Percentiles rank a stretch among this genome's conserved stretches.
These are phyloP conservation scores for Melipona quadrifasciata DNA, from an alignment of 1,140 invertebrate genomes.

Conservation along the genomic window DNA sequence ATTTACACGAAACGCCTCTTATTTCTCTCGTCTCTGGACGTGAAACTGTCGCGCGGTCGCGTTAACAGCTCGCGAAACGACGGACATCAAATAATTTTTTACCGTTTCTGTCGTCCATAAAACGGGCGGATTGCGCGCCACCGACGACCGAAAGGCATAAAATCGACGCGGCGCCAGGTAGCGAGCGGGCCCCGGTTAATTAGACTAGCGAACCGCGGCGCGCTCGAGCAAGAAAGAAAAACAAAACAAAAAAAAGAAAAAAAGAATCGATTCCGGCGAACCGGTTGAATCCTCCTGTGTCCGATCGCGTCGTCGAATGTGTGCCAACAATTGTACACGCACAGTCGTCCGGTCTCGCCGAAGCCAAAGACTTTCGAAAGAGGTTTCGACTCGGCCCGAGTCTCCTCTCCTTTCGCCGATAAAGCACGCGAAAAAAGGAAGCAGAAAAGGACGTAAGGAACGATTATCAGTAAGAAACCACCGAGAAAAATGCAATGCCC, in stretches of 20 bases:
- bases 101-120: neutral
- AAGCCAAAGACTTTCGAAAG: slow-evolving; percentile 46
- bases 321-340: slow-evolving; percentile 51
- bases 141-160: neutral
- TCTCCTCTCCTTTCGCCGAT: slow-evolving; percentile 26
- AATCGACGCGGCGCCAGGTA: neutral
- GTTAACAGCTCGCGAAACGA: no score
- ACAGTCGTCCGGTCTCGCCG: slow-evolving; percentile 27
- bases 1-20: no score
- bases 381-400: slow-evolving; percentile 40
- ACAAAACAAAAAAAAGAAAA: no score
- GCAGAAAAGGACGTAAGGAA: neutral
- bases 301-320: slow-evolving; percentile 36
- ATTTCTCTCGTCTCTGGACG: no score
- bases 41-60: no score
- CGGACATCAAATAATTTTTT: no score
- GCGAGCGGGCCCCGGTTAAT: slow-evolving; percentile 6
- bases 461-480: neutral
- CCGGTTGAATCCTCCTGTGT: slow-evolving; percentile 12
- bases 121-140: neutral
- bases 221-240: neutral
- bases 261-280: slow-evolving; percentile 24
- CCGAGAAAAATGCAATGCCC: neutral
- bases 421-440: slow-evolving; percentile 32
- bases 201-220: slow-evolving; percentile 9